Conservation (phyloP, 2,113 vertebrate species). For the Erpornis zantholeuca region DNA sequence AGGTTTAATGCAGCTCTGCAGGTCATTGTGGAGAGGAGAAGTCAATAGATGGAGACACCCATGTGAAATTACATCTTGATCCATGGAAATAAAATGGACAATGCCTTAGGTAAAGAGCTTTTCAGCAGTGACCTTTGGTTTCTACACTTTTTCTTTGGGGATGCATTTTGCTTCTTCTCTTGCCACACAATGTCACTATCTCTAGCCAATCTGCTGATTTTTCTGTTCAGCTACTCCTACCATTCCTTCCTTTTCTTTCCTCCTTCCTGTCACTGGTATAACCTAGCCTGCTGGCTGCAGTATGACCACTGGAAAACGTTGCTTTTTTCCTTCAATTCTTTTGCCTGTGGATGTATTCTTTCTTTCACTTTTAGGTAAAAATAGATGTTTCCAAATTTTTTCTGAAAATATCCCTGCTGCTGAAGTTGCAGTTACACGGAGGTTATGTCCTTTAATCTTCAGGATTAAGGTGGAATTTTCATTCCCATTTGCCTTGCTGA, state of each 20-base stretch:
- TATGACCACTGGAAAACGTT: neutral
- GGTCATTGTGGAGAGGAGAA: neutral
- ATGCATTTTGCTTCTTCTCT: neutral
- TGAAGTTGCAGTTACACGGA: neutral
- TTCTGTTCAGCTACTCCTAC: neutral
- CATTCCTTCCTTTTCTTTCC: neutral
- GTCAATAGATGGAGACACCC: neutral
- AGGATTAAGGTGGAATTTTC: neutral
- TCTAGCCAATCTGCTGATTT: neutral
- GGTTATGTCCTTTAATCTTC: neutral
- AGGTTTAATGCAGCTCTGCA: neutral
- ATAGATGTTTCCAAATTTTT: neutral
- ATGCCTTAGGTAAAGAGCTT: neutral
- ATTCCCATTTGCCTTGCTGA: neutral
- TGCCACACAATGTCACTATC: accelerated
- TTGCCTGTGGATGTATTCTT: neutral
- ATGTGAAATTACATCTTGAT: neutral
- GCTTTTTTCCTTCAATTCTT: neutral
- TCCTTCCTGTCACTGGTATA: neutral
- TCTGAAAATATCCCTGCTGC: neutral
- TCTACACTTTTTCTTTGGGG: neutral
- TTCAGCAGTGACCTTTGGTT: neutral
- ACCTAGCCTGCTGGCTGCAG: neutral
- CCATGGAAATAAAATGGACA: neutral
- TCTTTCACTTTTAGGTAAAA: neutral